Conservation (phyloP, 2,797 vertebrate genomes). For the Sebastes paucispinis region DNA sequence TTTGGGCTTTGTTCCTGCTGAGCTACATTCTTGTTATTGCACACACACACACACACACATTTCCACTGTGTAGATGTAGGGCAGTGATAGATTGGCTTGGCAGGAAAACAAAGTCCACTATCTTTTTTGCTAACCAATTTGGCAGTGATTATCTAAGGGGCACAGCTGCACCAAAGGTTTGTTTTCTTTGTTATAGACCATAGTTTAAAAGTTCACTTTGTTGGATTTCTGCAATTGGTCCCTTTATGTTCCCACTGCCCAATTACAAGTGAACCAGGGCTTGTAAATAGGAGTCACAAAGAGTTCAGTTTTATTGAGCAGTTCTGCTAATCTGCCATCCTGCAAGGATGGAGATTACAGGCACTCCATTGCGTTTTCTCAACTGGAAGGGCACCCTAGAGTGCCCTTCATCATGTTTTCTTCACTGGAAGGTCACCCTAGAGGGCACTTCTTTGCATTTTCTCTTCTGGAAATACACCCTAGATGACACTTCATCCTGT, state of each 20-base stretch:
- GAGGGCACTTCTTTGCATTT: too few relatives aligned
- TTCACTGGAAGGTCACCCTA: too few relatives aligned
- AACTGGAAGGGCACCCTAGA: too few relatives aligned
- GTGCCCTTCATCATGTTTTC: too few relatives aligned
- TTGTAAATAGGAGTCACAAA: constrained; percentile 38
- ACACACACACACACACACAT: neutral
- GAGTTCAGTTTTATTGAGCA: constrained; percentile 38
- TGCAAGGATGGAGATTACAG: constrained; percentile 16
- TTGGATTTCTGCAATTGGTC: constrained; percentile 25
- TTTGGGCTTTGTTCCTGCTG: constrained; percentile 2
- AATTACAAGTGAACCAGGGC: constrained; percentile 18
- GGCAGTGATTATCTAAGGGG: constrained; percentile 33
- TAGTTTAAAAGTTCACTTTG: constrained; percentile 40
- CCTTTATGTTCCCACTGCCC: constrained; percentile 25
- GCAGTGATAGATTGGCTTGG: constrained; percentile 42
- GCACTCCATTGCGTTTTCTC: too few relatives aligned
- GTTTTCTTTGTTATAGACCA: constrained; percentile 25
- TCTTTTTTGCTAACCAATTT: constrained; percentile 32
- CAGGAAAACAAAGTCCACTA: constrained; percentile 35
- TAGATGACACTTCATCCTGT: too few relatives aligned
- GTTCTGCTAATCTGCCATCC: constrained; percentile 32
- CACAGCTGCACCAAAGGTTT: constrained; percentile 23
- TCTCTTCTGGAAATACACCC: too few relatives aligned
- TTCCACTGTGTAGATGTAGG: constrained; percentile 5
- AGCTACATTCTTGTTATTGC: constrained; percentile 4